phyloP scores from a whole-genome alignment of 2,888 invertebrate genomes.

The Eucera pruinosa region DNA sequence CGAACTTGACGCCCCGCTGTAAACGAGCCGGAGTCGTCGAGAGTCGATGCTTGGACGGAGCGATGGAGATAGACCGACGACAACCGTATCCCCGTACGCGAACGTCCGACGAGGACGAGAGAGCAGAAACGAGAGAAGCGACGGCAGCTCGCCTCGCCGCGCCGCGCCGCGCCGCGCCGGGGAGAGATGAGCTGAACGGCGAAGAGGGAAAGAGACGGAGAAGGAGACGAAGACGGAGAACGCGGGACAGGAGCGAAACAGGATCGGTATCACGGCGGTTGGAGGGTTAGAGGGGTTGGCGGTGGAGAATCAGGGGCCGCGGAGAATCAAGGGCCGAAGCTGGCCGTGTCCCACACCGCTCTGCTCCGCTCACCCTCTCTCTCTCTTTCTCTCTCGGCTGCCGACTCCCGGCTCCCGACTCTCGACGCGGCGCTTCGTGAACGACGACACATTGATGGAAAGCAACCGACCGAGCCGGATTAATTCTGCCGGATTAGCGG shows the following conservation, averaged over 20 bases:
- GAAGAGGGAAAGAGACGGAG: slow-evolving; percentile 22
- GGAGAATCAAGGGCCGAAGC: slow-evolving; percentile 68
- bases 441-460: slow-evolving; percentile 81
- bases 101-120: neutral
- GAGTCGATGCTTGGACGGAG: slow-evolving; percentile 9
- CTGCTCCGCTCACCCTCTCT: no score
- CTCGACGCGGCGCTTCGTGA: slow-evolving; percentile 59
- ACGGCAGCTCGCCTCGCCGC: no score
- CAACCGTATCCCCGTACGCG: neutral
- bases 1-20: slow-evolving; percentile 68
- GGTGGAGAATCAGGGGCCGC: slow-evolving; percentile 59
- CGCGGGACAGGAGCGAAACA: slow-evolving; percentile 22
- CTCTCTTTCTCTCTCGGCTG: no score
- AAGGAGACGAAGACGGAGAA: slow-evolving; percentile 10
- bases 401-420: no score
- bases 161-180: no score
- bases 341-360: slow-evolving; percentile 56
- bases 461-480: slow-evolving; percentile 82
- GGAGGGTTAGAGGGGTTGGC: slow-evolving; percentile 52
- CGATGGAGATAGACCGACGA: neutral
- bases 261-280: slow-evolving; percentile 4
- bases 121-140: neutral
- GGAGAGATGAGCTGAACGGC: no score
- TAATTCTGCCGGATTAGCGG: slow-evolving; percentile 84
- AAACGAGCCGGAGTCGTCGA: slow-evolving; percentile 69